A percentile compares a stretch with the other conserved stretches of the same genome.
These are phyloP conservation scores for Julus scanicus DNA, from an alignment of 2,888 invertebrate genomes.

Conservation along the genomic window DNA sequence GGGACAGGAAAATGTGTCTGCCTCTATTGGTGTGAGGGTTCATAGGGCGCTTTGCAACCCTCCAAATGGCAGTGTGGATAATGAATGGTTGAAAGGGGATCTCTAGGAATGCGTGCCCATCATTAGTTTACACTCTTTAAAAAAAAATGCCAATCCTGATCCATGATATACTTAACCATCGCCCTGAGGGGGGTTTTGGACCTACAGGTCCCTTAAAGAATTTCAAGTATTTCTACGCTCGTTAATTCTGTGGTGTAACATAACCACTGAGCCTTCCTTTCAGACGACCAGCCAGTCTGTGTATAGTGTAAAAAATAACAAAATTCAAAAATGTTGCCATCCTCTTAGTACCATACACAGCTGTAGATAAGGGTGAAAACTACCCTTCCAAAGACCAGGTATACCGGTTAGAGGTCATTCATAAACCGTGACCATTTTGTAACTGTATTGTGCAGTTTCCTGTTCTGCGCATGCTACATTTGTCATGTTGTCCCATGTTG, in stretches of 20 bases:
- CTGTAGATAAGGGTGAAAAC: too few relatives aligned
- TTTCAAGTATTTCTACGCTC: neutral
- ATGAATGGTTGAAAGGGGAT: neutral
- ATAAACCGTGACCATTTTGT: neutral
- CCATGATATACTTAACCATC: neutral
- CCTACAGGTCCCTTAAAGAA: neutral
- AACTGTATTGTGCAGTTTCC: too few relatives aligned
- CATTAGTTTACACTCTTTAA: neutral
- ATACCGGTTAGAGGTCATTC: neutral
- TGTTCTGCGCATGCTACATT: too few relatives aligned
- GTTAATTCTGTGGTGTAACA: neutral
- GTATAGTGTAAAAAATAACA: neutral
- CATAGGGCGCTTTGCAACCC: neutral
- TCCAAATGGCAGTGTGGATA: neutral
- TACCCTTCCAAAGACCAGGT: too few relatives aligned
- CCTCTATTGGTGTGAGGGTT: neutral
- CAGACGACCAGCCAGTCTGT: neutral
- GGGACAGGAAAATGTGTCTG: neutral
- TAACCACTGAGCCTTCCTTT: neutral
- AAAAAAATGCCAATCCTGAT: neutral
- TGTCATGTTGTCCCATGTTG: too few relatives aligned
- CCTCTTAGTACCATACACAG: too few relatives aligned
- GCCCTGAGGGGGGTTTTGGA: neutral
- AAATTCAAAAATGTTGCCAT: neutral
- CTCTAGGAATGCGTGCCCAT: neutral